These are phyloP conservation scores for Drosophila azteca DNA, from an alignment of 1,140 invertebrate species.

Conservation along the genomic window DNA sequence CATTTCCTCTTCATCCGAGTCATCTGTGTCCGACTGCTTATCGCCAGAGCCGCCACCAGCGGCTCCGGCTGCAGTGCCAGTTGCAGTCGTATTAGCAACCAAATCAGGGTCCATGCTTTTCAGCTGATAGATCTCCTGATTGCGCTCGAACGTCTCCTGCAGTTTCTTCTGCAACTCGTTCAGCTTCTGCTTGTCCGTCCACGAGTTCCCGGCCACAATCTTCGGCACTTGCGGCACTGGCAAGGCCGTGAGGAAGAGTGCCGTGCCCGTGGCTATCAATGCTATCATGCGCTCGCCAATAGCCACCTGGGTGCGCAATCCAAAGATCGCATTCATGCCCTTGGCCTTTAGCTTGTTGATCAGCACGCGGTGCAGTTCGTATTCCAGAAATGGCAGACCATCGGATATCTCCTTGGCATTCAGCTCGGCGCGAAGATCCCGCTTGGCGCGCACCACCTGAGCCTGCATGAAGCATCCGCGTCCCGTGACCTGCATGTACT, in stretches of 20 bases:
- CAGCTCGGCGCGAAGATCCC: constrained; percentile 91
- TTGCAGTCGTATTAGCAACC: constrained; percentile 5
- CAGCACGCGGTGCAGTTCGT: constrained; percentile 95
- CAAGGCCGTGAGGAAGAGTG: constrained; percentile 89
- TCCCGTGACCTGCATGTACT: constrained; percentile 88
- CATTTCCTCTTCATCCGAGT: constrained; percentile 90
- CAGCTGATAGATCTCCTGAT: constrained; percentile 88
- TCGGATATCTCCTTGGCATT: constrained; percentile 97
- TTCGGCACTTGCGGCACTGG: constrained; percentile 89
- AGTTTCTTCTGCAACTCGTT: constrained; percentile 87
- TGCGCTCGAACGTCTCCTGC: constrained; percentile 88
- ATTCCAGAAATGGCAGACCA: constrained; percentile 96
- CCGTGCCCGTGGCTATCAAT: constrained; percentile 94
- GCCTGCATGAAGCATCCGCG: constrained; percentile 91
- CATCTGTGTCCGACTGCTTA: constrained; percentile 86
- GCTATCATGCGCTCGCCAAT: constrained; percentile 95
- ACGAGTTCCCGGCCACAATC: constrained; percentile 87
- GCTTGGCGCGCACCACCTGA: constrained; percentile 91
- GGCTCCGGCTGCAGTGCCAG: not conserved
- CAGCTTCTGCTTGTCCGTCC: constrained; percentile 87
- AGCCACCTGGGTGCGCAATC: constrained; percentile 92
- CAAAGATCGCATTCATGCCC: constrained; percentile 97
- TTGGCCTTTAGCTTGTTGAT: constrained; percentile 96
- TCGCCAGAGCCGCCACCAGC: constrained; percentile 28
- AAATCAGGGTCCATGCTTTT: constrained; percentile 84